Conservation (phyloP, 2,888 invertebrate genomes). For the Helleia helle region DNA sequence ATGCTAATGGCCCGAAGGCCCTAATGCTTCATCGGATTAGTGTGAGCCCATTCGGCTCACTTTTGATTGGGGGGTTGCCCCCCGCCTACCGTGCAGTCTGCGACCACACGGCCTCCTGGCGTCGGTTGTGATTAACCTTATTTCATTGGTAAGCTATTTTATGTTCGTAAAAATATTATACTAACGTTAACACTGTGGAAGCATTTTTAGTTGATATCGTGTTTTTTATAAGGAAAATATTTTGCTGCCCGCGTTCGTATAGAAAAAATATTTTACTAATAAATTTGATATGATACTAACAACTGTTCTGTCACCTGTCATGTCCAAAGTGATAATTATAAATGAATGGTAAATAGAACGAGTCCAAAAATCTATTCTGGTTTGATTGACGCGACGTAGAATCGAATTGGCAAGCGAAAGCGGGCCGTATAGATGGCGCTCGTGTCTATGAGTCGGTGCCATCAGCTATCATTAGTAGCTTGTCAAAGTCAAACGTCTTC, state of each 20-base stretch:
- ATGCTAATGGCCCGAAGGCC: too few species aligned
- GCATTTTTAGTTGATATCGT: too few species aligned
- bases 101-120: too few species aligned
- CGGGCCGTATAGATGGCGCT: conserved; percentile 31
- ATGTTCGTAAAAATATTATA: too few species aligned
- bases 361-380: conserved; percentile 25
- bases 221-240: neutral
- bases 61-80: too few species aligned
- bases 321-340: conserved; percentile 22
- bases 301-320: conserved; percentile 15
- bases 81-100: too few species aligned
- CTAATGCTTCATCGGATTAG: too few species aligned
- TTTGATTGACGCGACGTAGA: conserved; percentile 28
- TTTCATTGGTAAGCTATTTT: too few species aligned
- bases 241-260: neutral
- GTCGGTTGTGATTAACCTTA: too few species aligned
- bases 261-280: neutral
- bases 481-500: conserved; percentile 33
- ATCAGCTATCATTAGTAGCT: conserved; percentile 36
- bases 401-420: conserved; percentile 33
- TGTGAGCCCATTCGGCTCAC: too few species aligned
- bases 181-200: too few species aligned
- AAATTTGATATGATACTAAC: conserved; percentile 6
- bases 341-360: conserved; percentile 20
- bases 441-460: conserved; percentile 22